Evolutionary conservation across 2,113 vertebrate species (phyloP), one percentile per base, ranked within the genome.

Genomic region (Halcyon senegalensis): DNA sequence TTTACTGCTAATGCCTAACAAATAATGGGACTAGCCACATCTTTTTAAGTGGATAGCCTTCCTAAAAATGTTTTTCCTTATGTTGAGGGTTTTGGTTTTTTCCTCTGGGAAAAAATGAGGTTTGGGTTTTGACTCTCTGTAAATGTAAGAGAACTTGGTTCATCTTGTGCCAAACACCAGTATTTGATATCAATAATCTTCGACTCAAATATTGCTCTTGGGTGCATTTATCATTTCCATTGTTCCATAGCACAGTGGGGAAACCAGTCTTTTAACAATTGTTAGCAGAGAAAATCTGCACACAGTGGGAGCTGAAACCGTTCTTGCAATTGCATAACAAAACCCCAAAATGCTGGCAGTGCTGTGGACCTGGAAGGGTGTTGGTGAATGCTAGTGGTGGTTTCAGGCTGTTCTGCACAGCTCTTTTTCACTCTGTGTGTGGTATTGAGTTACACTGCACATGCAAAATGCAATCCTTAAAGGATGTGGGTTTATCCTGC

Each of bases 271-370:
- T 81, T 79, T 79, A 92, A 89, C 94, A 92, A 89, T 94, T 89
- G 72, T 55, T 77, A 84, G 68, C 2, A 30, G 86, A 64, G 66
- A 95, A 96, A 91, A 95, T 95, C 21, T 69, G 51, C 33, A 13
- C 59, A 12, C 60, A 91, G 69, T 68, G 69, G 90, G 92, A 95
- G 51, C 80, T 89, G 80, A 84, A 94, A 56, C 39, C 28, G 51
- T 90, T 91, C 48, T 92, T 87, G 60, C 48, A 89, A 87, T 90
- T 96, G 90, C 87, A 76, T 91, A 96, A 95, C 77, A 62, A 69
- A 93, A 41, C 91, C 77, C 80, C n/a, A 81, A 76, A 91, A 89
- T 35, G 30, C 13, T 95, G 94, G 90, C 96, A 94, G 9, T 1
- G 4, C 44, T 75, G 17, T 92, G 69, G 89, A 69, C 39, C 74